phyloP scores from a whole-genome alignment of 2,113 vertebrate species.

The Madoqua kirkii region DNA sequence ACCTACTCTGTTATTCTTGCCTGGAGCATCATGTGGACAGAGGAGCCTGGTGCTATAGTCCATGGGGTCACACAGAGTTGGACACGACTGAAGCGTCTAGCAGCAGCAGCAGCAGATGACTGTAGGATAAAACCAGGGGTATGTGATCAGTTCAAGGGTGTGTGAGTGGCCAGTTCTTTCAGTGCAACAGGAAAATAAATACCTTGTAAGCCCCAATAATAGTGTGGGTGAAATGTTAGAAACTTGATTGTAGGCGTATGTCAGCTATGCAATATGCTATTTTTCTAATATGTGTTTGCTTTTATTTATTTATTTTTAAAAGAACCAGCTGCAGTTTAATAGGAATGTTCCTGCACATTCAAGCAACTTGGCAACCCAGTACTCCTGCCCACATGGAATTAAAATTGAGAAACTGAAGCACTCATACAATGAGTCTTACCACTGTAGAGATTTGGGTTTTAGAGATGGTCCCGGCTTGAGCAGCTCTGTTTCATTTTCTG shows the following conservation, averaged over 20 bases:
- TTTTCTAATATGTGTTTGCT: constrained; percentile 39
- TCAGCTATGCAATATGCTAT: neutral
- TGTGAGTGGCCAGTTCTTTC: neutral
- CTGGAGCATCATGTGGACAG: neutral
- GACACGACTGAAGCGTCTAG: neutral
- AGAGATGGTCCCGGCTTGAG: constrained; percentile 62
- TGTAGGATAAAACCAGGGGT: neutral
- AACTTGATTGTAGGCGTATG: neutral
- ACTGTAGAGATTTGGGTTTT: constrained; percentile 23
- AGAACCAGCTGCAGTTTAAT: constrained; percentile 90
- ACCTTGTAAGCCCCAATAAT: neutral
- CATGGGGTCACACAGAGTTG: neutral
- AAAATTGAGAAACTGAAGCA: constrained; percentile 88
- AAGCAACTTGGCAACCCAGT: constrained; percentile 83
- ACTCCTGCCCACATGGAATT: constrained; percentile 84
- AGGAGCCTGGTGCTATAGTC: neutral
- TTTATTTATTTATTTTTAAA: constrained; percentile 41
- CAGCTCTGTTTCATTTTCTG: constrained; percentile 85
- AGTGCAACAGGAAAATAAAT: neutral
- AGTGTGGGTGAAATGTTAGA: neutral
- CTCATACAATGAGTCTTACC: neutral
- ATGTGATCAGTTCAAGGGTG: neutral
- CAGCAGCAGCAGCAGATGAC: neutral
- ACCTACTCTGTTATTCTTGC: neutral
- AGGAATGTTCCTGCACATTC: constrained; percentile 78